Evolutionary conservation across 2,797 vertebrate genomes (phyloP).

Genomic region (Pelochelys cantorii): DNA sequence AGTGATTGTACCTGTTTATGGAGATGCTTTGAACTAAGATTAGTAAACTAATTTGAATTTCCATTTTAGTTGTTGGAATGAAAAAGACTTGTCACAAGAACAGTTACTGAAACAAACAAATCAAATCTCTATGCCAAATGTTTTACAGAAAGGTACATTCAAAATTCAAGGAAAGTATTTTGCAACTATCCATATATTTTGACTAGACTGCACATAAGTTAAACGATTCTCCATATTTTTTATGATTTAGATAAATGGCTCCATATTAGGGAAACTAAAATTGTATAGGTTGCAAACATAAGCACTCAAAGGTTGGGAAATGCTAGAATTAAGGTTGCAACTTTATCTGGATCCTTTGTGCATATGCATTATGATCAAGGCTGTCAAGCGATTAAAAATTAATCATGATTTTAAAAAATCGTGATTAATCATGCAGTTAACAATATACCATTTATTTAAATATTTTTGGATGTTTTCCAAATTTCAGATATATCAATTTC

Average conservation of each 20-base stretch:
- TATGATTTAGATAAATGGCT: background rate
- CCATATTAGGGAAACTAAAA: background rate
- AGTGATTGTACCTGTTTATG: background rate
- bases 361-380: background rate
- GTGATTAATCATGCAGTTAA: too few species aligned
- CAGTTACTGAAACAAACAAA: constrained; percentile 2
- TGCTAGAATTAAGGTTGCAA: background rate
- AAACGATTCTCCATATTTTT: background rate
- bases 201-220: background rate
- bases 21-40: background rate
- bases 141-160: background rate
- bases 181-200: constrained; percentile 3
- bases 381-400: too few species aligned
- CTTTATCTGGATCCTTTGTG: background rate
- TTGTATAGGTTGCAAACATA: background rate
- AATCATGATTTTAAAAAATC: too few species aligned
- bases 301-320: background rate
- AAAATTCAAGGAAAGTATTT: too few species aligned
- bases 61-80: background rate
- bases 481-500: too few species aligned
- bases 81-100: background rate
- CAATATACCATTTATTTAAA: too few species aligned
- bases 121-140: background rate
- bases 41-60: background rate
- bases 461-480: too few species aligned